A percentile compares a stretch with the other conserved stretches of the same genome.
Evolutionary conservation across 2,888 invertebrate genomes (phyloP).

Genomic region (Apamea monoglypha): DNA sequence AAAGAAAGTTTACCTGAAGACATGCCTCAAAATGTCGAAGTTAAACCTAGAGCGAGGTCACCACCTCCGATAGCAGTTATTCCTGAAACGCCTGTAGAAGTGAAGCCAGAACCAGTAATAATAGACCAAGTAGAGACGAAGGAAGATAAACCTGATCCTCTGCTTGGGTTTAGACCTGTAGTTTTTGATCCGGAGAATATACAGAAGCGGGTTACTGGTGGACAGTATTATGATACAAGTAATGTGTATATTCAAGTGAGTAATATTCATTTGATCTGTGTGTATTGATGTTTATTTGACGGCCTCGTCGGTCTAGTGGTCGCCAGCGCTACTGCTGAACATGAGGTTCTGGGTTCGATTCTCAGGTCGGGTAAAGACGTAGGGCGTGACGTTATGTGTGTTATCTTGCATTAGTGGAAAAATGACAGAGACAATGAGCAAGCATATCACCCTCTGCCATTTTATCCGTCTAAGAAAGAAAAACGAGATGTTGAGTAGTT

Average conservation of each 20-base stretch:
- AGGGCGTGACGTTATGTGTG: too few relatives aligned
- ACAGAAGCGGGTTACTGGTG: slow-evolving; percentile 29
- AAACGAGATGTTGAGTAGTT: too few relatives aligned
- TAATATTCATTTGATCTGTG: not conserved
- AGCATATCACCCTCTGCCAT: too few relatives aligned
- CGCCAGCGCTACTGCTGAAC: not conserved
- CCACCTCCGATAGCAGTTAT: not conserved
- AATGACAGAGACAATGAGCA: too few relatives aligned
- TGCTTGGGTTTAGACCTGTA: slow-evolving; percentile 64
- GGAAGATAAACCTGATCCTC: slow-evolving; percentile 44
- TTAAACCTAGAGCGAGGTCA: not conserved
- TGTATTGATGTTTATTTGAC: not conserved
- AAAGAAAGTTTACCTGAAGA: slow-evolving; percentile 4
- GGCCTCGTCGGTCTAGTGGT: not conserved
- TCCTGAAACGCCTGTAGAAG: slow-evolving; percentile 14
- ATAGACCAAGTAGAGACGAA: slow-evolving; percentile 12
- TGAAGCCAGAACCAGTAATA: slow-evolving; percentile 8
- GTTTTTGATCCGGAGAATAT: slow-evolving; percentile 68
- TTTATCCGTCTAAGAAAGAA: too few relatives aligned
- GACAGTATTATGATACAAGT: slow-evolving; percentile 25
- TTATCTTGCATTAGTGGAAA: too few relatives aligned
- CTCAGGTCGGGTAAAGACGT: too few relatives aligned
- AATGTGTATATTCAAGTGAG: slow-evolving; percentile 7
- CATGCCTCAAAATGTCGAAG: not conserved
- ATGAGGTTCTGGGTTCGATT: not conserved